Evolutionary conservation across 2,113 vertebrate species (phyloP).

Genomic region (Crypturellus undulatus): DNA sequence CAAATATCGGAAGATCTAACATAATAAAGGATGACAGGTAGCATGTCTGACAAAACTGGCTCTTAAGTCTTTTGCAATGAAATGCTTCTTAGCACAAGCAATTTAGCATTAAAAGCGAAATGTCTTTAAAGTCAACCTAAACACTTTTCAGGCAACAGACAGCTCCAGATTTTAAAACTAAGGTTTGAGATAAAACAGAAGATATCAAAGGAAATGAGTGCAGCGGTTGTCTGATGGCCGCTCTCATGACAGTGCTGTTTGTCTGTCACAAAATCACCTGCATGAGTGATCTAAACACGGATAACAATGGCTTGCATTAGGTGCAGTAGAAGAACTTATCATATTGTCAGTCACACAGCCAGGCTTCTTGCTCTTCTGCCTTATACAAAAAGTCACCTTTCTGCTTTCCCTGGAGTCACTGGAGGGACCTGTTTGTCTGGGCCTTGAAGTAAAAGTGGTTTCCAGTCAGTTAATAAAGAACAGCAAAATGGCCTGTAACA

Average conservation of each 20-base stretch:
- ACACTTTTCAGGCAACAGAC: neutral
- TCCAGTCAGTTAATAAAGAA: neutral
- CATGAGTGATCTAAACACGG: fast-evolving
- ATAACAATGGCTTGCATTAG: neutral
- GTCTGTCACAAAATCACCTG: neutral
- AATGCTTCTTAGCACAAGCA: neutral
- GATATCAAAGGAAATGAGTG: neutral
- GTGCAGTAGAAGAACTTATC: neutral
- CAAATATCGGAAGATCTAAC: neutral
- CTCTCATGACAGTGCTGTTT: neutral
- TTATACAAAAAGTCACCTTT: neutral
- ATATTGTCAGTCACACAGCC: neutral
- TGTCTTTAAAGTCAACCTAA: neutral
- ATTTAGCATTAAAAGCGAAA: neutral
- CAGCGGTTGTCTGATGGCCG: neutral
- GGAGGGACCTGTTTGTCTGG: neutral
- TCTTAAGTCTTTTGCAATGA: slow-evolving; percentile 25
- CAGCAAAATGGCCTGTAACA: neutral
- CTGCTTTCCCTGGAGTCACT: neutral
- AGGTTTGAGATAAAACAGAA: neutral
- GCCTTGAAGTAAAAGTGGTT: neutral
- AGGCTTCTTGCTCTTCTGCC: neutral
- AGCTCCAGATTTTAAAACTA: neutral
- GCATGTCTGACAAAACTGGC: neutral
- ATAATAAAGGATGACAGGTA: neutral